phyloP scores from a whole-genome alignment of 2,113 vertebrate species.

The Chlamydotis undulata region DNA sequence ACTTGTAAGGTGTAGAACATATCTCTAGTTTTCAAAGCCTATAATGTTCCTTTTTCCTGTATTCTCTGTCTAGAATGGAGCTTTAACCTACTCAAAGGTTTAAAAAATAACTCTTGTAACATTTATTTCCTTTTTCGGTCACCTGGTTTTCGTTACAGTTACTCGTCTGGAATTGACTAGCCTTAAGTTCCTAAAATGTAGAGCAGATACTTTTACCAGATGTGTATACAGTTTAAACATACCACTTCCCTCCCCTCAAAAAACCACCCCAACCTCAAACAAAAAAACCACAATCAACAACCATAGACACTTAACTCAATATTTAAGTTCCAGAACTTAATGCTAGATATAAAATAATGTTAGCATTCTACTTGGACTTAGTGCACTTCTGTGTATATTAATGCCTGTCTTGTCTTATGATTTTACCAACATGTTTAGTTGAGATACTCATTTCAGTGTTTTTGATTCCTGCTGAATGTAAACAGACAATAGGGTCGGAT shows the following conservation, averaged over 20 bases:
- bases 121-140: neutral
- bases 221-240: neutral
- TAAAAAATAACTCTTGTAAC: neutral
- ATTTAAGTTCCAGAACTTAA: neutral
- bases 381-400: neutral
- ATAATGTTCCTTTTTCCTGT: neutral
- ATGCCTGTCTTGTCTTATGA: neutral
- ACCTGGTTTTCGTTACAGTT: neutral
- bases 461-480: neutral
- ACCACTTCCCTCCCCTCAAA: neutral
- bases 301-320: neutral
- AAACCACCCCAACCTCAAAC: neutral
- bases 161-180: neutral
- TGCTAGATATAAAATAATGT: neutral
- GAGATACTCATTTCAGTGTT: neutral
- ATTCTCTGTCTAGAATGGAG: neutral
- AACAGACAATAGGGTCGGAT: neutral
- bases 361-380: neutral
- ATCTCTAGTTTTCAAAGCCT: neutral
- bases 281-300: neutral
- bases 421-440: neutral
- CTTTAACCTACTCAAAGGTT: neutral
- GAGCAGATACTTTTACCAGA: neutral
- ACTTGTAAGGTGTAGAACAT: neutral
- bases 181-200: neutral